A percentile compares a stretch with the other conserved stretches of the same genome.
These are phyloP conservation scores for Euzetes globulus DNA, from an alignment of 2,888 invertebrate species.

Conservation along the genomic window DNA sequence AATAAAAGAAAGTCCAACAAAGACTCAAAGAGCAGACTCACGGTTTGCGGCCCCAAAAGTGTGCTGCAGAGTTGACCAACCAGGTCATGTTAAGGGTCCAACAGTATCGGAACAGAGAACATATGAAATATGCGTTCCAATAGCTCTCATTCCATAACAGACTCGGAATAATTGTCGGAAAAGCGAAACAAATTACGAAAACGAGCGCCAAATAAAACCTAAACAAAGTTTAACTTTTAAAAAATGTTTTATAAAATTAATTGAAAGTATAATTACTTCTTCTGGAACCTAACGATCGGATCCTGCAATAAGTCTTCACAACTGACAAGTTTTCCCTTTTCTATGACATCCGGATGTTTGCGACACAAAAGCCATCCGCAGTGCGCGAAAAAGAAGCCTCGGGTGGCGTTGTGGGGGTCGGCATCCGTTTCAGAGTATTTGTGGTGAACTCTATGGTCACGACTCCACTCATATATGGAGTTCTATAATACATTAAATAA, in stretches of 20 bases:
- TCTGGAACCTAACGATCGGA: slow-evolving; percentile 50
- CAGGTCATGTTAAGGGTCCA: slow-evolving; percentile 82
- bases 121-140: slow-evolving; percentile 71
- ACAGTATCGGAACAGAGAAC: slow-evolving; percentile 69
- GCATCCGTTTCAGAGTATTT: slow-evolving; percentile 49
- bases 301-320: slow-evolving; percentile 50
- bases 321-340: slow-evolving; percentile 49
- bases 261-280: slow-evolving; percentile 48
- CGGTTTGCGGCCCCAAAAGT: slow-evolving; percentile 84
- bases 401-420: slow-evolving; percentile 48
- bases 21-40: slow-evolving; percentile 50
- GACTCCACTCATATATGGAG: slow-evolving; percentile 48
- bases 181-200: slow-evolving; percentile 49
- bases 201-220: slow-evolving; percentile 49
- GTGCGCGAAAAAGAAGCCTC: slow-evolving; percentile 54
- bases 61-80: slow-evolving; percentile 89
- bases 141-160: slow-evolving; percentile 74
- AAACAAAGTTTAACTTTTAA: not conserved
- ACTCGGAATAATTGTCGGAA: slow-evolving; percentile 66
- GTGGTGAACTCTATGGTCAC: slow-evolving; percentile 49
- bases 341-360: slow-evolving; percentile 52
- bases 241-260: not conserved
- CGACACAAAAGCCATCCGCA: slow-evolving; percentile 52
- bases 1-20: not conserved
- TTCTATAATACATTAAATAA: slow-evolving; percentile 42